Evolutionary conservation across 1,140 invertebrate genomes (phyloP).

Genomic region (Drosophila sulfurigaster): DNA sequence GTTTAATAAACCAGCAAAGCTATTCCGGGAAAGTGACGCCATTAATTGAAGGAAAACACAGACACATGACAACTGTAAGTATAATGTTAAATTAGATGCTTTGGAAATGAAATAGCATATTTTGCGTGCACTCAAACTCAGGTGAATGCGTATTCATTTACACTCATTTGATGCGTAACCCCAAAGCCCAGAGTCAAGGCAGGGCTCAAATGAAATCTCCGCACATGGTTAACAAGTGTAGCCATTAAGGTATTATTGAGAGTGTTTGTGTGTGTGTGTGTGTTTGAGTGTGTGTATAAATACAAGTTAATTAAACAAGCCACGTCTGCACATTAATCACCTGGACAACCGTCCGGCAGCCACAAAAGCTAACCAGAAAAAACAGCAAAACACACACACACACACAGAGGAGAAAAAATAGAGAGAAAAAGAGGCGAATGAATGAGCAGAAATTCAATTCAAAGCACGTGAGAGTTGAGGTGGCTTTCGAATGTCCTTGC

Average conservation of each 20-base stretch:
- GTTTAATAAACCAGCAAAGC: neutral
- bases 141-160: conserved; percentile 40
- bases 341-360: conserved; percentile 53
- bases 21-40: neutral
- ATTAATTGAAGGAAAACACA: too few species aligned
- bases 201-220: conserved; percentile 34
- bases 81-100: conserved; percentile 28
- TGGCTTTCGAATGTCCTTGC: conserved; percentile 44
- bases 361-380: conserved; percentile 39
- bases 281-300: conserved; percentile 37
- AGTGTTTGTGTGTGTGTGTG: conserved; percentile 11
- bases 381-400: conserved; percentile 22
- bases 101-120: conserved; percentile 29
- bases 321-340: conserved; percentile 73
- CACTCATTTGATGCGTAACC: conserved; percentile 28
- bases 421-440: neutral
- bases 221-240: conserved; percentile 42
- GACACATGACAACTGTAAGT: conserved; percentile 9
- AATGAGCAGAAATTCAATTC: conserved; percentile 62
- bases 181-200: neutral
- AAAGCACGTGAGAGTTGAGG: conserved; percentile 52
- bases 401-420: conserved; percentile 4
- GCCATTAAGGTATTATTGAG: conserved; percentile 44
- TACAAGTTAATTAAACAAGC: conserved; percentile 79
- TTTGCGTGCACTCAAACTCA: conserved; percentile 5